phyloP scores from a whole-genome alignment of 2,113 vertebrate species.

The human (Homo sapiens) region DNA sequence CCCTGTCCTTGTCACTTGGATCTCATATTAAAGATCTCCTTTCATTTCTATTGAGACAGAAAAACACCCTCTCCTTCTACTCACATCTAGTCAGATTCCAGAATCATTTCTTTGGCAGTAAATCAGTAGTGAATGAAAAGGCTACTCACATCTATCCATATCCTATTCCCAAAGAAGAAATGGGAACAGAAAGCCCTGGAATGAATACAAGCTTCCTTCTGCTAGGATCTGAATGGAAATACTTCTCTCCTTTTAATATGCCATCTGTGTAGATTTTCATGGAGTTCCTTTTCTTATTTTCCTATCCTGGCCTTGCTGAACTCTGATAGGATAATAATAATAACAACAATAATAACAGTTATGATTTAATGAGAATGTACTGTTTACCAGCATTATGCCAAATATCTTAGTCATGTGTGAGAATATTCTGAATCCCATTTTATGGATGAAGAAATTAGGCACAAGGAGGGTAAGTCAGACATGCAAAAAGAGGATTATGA shows the following conservation, averaged over 20 bases:
- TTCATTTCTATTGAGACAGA: constrained; percentile 71
- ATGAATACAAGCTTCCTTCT: background rate
- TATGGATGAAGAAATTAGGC: background rate
- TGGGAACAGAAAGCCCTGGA: constrained; percentile 8
- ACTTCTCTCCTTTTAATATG: background rate
- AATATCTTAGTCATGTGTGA: background rate
- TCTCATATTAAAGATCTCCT: constrained; percentile 60
- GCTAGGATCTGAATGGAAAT: constrained; percentile 21
- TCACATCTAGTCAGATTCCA: constrained; percentile 55
- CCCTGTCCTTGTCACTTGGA: constrained; percentile 73
- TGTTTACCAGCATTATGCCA: background rate
- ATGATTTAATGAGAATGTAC: background rate
- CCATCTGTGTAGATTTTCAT: background rate
- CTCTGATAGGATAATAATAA: background rate
- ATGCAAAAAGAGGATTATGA: background rate
- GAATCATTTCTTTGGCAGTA: constrained; percentile 64
- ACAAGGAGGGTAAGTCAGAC: background rate
- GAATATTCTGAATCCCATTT: background rate
- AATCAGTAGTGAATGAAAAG: constrained; percentile 63
- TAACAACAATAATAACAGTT: background rate
- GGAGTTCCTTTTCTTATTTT: background rate
- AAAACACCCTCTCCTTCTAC: constrained; percentile 62
- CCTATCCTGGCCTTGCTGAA: background rate
- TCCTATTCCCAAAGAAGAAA: constrained; percentile 37
- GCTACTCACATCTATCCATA: constrained; percentile 20